Percentiles rank a stretch among this genome's conserved stretches.
These are phyloP conservation scores for Plemyria rubiginata DNA, from an alignment of 2,888 invertebrate genomes.

Conservation along the genomic window DNA sequence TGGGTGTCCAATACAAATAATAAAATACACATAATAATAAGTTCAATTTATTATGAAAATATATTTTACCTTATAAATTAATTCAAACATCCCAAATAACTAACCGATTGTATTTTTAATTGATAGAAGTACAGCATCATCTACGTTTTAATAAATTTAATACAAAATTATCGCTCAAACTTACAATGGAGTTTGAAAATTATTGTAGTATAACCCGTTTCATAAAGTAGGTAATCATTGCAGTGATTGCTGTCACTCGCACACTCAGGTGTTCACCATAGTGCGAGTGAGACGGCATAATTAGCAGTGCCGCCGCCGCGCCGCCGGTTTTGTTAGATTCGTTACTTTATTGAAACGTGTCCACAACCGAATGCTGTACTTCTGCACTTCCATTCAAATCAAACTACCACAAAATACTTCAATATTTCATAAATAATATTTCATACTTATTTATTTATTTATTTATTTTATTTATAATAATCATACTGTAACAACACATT, in stretches of 20 bases:
- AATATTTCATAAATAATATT: constrained; percentile 18
- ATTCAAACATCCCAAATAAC: constrained; percentile 38
- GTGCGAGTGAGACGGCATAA: too few relatives aligned
- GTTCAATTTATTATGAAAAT: constrained; percentile 66
- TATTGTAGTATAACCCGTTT: too few relatives aligned
- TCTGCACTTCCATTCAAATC: background rate
- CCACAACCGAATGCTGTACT: constrained; percentile 1
- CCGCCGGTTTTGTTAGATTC: too few relatives aligned
- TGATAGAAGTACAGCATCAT: background rate
- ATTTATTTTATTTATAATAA: too few relatives aligned
- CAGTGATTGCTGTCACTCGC: too few relatives aligned
- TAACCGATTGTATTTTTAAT: background rate
- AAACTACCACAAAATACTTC: constrained; percentile 11
- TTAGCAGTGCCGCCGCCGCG: too few relatives aligned
- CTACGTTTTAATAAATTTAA: background rate
- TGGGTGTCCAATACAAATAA: constrained; percentile 32
- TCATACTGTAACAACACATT: constrained; percentile 16
- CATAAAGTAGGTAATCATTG: background rate
- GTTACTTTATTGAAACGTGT: too few relatives aligned
- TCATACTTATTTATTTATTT: too few relatives aligned
- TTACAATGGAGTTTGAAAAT: background rate
- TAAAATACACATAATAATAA: constrained; percentile 51
- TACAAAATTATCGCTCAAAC: background rate
- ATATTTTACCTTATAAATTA: constrained; percentile 45
- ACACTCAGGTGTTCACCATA: too few relatives aligned